Percentiles rank a stretch among this genome's conserved stretches.
Conservation (phyloP, 2,888 invertebrate genomes). For the Spodoptera littoralis region DNA sequence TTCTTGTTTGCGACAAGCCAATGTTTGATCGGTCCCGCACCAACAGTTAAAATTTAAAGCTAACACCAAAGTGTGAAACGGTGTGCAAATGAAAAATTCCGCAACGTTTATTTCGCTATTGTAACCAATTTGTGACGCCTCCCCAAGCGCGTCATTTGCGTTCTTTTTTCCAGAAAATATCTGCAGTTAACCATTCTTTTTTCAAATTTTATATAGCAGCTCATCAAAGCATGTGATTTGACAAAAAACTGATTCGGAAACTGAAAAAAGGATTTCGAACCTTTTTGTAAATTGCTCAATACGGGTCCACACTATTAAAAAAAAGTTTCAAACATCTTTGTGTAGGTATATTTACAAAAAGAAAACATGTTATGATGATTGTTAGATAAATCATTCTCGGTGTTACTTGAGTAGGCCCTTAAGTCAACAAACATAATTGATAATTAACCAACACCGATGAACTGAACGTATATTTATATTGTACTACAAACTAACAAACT, state of each 20-base stretch:
- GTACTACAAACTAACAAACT: constrained; percentile 65
- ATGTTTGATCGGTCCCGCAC: constrained; percentile 70
- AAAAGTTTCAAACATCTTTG: too few species aligned
- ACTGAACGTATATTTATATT: constrained; percentile 64
- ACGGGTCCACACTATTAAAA: neutral
- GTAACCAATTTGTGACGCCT: constrained; percentile 79
- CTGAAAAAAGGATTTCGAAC: neutral
- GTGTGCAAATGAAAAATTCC: constrained; percentile 84
- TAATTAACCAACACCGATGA: constrained; percentile 60
- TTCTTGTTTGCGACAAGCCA: constrained; percentile 46
- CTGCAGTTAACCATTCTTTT: neutral
- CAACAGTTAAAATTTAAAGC: constrained; percentile 75
- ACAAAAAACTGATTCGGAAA: neutral
- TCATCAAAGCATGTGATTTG: constrained; percentile 28
- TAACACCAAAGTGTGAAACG: constrained; percentile 82
- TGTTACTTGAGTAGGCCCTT: too few species aligned
- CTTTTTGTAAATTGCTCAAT: neutral
- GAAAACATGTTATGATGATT: constrained; percentile 5
- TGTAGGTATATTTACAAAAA: constrained; percentile 1
- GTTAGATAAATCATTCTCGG: too few species aligned
- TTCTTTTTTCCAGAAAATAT: constrained; percentile 12
- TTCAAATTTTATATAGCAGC: constrained; percentile 20
- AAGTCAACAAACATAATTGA: too few species aligned
- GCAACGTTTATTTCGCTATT: constrained; percentile 80
- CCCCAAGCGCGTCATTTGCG: constrained; percentile 60